These are phyloP conservation scores for Phymorhynchus buccinoides DNA, from an alignment of 1,140 invertebrate species.

Conservation along the genomic window DNA sequence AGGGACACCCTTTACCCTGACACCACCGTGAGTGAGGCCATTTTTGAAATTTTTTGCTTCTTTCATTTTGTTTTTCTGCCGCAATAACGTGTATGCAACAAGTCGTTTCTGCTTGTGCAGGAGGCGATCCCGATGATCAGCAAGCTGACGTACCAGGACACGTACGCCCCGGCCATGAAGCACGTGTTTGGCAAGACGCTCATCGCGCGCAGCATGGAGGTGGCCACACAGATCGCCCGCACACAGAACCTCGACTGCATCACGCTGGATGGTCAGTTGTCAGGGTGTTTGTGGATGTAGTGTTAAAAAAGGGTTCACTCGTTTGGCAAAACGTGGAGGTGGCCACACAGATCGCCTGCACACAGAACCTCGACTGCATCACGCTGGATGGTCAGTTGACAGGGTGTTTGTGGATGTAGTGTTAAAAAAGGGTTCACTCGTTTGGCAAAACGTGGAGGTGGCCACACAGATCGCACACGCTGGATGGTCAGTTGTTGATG, in stretches of 20 bases:
- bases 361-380: constrained; percentile 96
- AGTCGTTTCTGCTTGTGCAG: constrained; percentile 71
- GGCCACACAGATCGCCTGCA: constrained; percentile 93
- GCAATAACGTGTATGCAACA: too few relatives aligned
- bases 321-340: too few relatives aligned
- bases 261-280: constrained; percentile 91
- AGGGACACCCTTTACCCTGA: constrained; percentile 72
- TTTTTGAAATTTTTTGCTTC: too few relatives aligned
- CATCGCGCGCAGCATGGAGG: constrained; percentile 96
- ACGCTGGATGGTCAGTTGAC: constrained; percentile 91
- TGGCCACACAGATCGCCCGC: constrained; percentile 94
- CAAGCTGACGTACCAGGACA: constrained; percentile 91
- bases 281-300: not conserved
- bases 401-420: not conserved
- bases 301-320: too few relatives aligned
- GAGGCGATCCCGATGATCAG: constrained; percentile 99
- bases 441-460: too few relatives aligned
- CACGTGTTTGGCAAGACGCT: constrained; percentile 98
- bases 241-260: constrained; percentile 97
- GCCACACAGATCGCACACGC: too few relatives aligned
- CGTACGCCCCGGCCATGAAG: constrained; percentile 93
- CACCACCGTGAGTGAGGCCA: constrained; percentile 80
- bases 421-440: too few relatives aligned
- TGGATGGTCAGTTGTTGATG: too few relatives aligned
- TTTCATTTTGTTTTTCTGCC: too few relatives aligned